Evolutionary conservation across 2,797 vertebrate genomes (phyloP).

Genomic region (Phalloptychus januarius): DNA sequence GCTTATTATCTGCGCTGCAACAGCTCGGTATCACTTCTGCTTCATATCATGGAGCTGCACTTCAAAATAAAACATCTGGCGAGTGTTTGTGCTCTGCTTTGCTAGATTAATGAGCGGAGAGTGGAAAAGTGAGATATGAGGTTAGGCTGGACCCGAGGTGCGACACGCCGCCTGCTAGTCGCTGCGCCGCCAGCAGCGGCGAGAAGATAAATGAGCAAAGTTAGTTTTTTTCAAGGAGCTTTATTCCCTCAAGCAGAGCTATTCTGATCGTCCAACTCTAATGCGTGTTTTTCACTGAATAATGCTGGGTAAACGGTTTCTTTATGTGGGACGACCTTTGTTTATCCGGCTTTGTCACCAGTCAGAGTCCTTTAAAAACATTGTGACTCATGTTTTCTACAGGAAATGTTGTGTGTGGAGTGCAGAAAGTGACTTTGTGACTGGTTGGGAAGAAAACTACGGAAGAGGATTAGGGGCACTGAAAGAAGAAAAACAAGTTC

Average conservation of each 20-base stretch:
- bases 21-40: conserved; percentile 14
- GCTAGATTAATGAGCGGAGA: conserved; percentile 21
- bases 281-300: neutral
- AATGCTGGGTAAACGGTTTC: neutral
- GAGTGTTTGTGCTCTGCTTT: neutral
- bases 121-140: conserved; percentile 7
- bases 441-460: too few species aligned
- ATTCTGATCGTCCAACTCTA: neutral
- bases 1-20: conserved; percentile 5
- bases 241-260: neutral
- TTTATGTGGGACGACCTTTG: neutral
- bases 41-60: neutral
- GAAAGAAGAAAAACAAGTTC: too few species aligned
- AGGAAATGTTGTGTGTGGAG: neutral
- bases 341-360: neutral
- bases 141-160: neutral
- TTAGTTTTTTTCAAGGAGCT: neutral
- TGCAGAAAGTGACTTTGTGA: neutral
- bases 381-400: neutral
- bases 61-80: conserved; percentile 6
- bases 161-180: neutral
- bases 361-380: neutral
- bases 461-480: too few species aligned
- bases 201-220: conserved; percentile 7
- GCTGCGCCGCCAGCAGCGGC: neutral